These are phyloP conservation scores for Sebastes umbrosus DNA, from an alignment of 2,797 vertebrate species.

Conservation along the genomic window DNA sequence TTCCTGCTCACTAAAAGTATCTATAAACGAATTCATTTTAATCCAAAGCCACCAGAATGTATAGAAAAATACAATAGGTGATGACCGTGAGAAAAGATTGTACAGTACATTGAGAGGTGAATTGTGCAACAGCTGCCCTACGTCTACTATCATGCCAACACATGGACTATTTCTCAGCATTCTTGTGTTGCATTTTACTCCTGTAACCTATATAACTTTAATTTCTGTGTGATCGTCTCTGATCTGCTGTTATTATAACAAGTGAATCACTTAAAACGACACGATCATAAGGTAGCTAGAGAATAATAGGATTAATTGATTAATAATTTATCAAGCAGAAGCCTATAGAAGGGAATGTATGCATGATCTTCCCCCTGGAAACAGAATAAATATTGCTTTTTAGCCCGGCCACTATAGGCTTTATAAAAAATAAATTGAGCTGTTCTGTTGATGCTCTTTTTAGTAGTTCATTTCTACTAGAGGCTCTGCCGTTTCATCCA, in stretches of 20 bases:
- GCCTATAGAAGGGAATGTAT: constrained; percentile 27
- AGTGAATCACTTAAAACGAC: neutral
- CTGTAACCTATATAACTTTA: neutral
- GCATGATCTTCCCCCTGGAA: constrained; percentile 7
- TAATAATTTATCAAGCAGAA: constrained; percentile 59
- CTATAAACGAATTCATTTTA: neutral
- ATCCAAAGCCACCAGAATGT: neutral
- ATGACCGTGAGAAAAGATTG: neutral
- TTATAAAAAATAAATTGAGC: constrained; percentile 5
- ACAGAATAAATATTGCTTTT: constrained; percentile 42
- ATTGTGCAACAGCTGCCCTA: constrained; percentile 23
- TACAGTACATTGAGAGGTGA: neutral
- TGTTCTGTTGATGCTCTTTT: neutral
- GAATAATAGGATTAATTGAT: constrained; percentile 41
- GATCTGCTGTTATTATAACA: constrained; percentile 8
- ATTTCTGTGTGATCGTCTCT: neutral
- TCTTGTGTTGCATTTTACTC: neutral
- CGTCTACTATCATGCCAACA: constrained; percentile 25
- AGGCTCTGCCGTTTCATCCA: neutral
- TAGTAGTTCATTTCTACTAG: constrained; percentile 10
- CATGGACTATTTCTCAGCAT: constrained; percentile 29
- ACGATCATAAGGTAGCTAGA: constrained; percentile 16
- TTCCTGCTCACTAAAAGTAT: neutral
- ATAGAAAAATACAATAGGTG: neutral
- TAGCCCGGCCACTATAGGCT: constrained; percentile 5